Evolutionary conservation across 1,140 invertebrate genomes (phyloP), one percentile per base, ranked within the genome.

Genomic region (Liolophura sinensis): DNA sequence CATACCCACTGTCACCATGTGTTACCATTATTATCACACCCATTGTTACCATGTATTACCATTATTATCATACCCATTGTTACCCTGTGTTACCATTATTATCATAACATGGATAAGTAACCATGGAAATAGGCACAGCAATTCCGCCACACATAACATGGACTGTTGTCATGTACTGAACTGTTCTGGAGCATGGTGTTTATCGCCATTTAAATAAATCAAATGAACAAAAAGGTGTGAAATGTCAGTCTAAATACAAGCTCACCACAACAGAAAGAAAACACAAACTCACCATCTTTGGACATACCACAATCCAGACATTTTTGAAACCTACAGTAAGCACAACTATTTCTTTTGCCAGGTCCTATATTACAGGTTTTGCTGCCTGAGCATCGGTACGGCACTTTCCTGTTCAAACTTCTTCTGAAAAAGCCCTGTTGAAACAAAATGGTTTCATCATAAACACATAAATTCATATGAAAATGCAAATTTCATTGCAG

Each of bases 231-330:
- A 59, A 18, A 1, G n/a, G n/a, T 59, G n/a, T 40, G 3, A 59
- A 22, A 6, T 4, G 1, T 25, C 49, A 3, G 3, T 40, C 31
- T 5, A 9, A 40, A 20, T 57, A 27, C 47, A 20, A 58, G 27
- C 16, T 5, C 31, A 16, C 1, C 57, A n/a, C n/a, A 54, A 22
- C 22, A 14, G 1, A n/a, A 47, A 22, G 40, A 52, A 48, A 9
- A 65, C 27, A n/a, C 51, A 15, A 14, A 60, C 70, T 71, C 68
- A 84, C 82, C 82, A 63, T 75, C 72, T 69, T 81, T 80, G 18
- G 81, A 82, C 82, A 84, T 84, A 18, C 82, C 82, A 15, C 80
- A 71, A 50, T 55, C 54, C 6, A 81, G 63, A 68, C 82, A 84
- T 59, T 80, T 82, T 50, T 75, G 68, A 58, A 78, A 82, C 49